These are phyloP conservation scores for Malthinus seriepunctatus DNA, from an alignment of 2,888 invertebrate genomes.

Conservation along the genomic window DNA sequence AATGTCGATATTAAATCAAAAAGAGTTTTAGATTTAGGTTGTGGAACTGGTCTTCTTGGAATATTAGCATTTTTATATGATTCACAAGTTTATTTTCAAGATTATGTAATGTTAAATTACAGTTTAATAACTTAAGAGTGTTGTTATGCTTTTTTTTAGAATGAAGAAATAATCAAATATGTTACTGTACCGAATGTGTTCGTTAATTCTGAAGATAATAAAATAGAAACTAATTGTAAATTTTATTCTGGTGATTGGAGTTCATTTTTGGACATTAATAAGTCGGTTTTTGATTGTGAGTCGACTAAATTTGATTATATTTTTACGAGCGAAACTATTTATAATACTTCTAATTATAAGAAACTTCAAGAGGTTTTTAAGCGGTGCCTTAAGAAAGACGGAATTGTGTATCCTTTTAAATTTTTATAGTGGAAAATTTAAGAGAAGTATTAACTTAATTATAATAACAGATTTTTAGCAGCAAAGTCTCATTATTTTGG, in stretches of 20 bases:
- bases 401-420: conserved; percentile 64
- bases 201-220: conserved; percentile 60
- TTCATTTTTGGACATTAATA: conserved; percentile 53
- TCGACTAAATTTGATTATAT: conserved; percentile 76
- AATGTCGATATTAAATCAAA: conserved; percentile 56
- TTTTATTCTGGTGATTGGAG: conserved; percentile 73
- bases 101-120: conserved; percentile 74
- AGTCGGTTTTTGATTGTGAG: conserved; percentile 62
- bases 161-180: conserved; percentile 77
- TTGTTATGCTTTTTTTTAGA: conserved; percentile 63
- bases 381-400: conserved; percentile 63
- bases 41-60: conserved; percentile 90
- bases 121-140: not conserved
- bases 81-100: conserved; percentile 83
- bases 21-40: conserved; percentile 84
- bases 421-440: not conserved
- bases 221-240: conserved; percentile 52
- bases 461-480: conserved; percentile 65
- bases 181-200: conserved; percentile 83
- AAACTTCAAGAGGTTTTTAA: conserved; percentile 75
- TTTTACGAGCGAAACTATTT: conserved; percentile 92
- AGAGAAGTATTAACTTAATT: conserved; percentile 1
- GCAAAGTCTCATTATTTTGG: conserved; percentile 95
- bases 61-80: conserved; percentile 71
- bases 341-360: conserved; percentile 76